Evolutionary conservation across 92 coral and sea anemone species (phyloP).

Genomic region (Phenganax stokvisi): DNA sequence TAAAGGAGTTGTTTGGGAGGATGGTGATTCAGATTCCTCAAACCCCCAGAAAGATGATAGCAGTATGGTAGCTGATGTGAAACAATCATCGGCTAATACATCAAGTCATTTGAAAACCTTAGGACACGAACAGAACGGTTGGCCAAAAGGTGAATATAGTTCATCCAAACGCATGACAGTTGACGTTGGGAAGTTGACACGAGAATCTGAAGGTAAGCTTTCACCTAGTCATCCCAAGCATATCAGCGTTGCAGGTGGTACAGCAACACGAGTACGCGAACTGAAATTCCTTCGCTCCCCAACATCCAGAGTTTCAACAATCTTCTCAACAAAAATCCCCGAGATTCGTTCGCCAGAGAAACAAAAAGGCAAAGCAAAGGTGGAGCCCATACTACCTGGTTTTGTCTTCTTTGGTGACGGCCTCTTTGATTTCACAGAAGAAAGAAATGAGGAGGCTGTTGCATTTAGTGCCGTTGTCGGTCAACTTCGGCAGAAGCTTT

Average conservation of each 20-base stretch:
- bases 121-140: neutral
- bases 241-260: neutral
- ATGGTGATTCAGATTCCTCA: neutral
- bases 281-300: slow-evolving; percentile 12
- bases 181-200: slow-evolving; percentile 21
- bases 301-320: slow-evolving; percentile 13
- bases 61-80: neutral
- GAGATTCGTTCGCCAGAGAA: slow-evolving; percentile 4
- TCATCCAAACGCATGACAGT: slow-evolving; percentile 28
- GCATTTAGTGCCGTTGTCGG: slow-evolving; percentile 76
- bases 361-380: slow-evolving; percentile 14
- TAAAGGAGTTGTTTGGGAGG: neutral
- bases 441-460: slow-evolving; percentile 77
- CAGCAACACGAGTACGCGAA: neutral
- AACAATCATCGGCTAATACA: neutral
- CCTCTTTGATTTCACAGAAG: slow-evolving; percentile 88
- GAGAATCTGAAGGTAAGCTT: neutral
- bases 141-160: neutral
- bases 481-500: slow-evolving; percentile 59
- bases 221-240: neutral
- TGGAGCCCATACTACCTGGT: slow-evolving; percentile 3
- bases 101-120: neutral
- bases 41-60: neutral
- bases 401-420: slow-evolving; percentile 72
- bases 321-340: slow-evolving; percentile 8